phyloP scores from a whole-genome alignment of 2,113 vertebrate species.

The Verasper variegatus region DNA sequence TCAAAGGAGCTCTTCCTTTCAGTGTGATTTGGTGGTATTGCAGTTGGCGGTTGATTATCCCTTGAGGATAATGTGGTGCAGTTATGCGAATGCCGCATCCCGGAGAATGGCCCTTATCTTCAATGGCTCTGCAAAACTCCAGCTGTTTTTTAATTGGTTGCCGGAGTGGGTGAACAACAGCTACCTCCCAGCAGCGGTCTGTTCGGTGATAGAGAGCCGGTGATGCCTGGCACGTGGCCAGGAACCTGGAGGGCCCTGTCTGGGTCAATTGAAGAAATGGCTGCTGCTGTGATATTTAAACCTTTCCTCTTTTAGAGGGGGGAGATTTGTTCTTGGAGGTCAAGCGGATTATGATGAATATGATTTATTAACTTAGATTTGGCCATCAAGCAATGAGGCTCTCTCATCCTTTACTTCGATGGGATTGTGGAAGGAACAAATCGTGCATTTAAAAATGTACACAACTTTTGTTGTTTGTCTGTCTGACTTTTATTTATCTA shows the following conservation, averaged over 20 bases:
- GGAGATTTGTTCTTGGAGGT: slow-evolving; percentile 28
- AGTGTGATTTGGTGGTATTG: slow-evolving; percentile 45
- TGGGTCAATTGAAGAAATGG: slow-evolving; percentile 67
- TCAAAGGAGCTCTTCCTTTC: slow-evolving; percentile 47
- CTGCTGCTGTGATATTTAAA: slow-evolving; percentile 57
- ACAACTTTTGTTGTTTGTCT: too few relatives aligned
- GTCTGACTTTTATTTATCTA: too few relatives aligned
- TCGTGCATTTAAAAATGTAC: background rate
- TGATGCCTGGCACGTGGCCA: slow-evolving; percentile 70
- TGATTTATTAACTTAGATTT: slow-evolving; percentile 42
- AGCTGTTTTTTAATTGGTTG: slow-evolving; percentile 79
- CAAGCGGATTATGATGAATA: slow-evolving; percentile 48
- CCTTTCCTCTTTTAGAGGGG: slow-evolving; percentile 36
- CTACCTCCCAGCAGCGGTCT: slow-evolving; percentile 68
- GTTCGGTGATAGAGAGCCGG: slow-evolving; percentile 64
- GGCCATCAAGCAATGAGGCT: slow-evolving; percentile 36
- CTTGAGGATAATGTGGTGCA: slow-evolving; percentile 65
- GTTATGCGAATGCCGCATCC: slow-evolving; percentile 69
- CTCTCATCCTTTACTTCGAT: slow-evolving; percentile 8
- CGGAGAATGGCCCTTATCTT: slow-evolving; percentile 75
- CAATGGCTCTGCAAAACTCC: slow-evolving; percentile 76
- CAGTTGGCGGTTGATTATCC: slow-evolving; percentile 65
- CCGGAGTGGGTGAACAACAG: slow-evolving; percentile 73
- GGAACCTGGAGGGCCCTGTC: slow-evolving; percentile 36
- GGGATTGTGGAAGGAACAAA: slow-evolving; percentile 4